Evolutionary conservation across 1,140 invertebrate species (phyloP).

Genomic region (Atta texana): DNA sequence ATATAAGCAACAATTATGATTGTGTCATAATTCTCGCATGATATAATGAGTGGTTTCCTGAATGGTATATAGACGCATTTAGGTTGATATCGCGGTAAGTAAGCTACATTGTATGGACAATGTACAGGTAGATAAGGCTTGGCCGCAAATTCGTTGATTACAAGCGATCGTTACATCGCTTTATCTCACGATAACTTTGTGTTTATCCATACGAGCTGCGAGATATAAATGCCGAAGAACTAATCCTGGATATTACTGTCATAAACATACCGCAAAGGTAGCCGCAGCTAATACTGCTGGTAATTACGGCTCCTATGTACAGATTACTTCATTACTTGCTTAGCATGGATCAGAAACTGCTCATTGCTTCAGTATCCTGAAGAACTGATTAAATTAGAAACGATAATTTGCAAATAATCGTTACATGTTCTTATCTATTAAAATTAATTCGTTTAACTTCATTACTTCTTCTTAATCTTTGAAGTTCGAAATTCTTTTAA

Average conservation of each 20-base stretch:
- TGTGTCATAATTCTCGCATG: not conserved
- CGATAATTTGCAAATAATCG: conserved; percentile 43
- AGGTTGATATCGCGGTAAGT: conserved; percentile 10
- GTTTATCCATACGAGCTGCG: conserved; percentile 13
- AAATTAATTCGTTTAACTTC: not conserved
- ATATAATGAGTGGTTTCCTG: conserved; percentile 50
- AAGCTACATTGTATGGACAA: conserved; percentile 14
- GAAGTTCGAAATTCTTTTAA: not conserved
- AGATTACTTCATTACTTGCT: conserved; percentile 55
- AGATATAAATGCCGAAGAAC: conserved; percentile 51
- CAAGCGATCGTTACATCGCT: conserved; percentile 58
- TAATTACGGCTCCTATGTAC: conserved; percentile 33
- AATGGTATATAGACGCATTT: conserved; percentile 43
- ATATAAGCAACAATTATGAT: conserved; percentile 59
- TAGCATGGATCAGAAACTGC: conserved; percentile 14
- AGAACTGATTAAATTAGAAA: conserved; percentile 39
- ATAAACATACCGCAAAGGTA: conserved; percentile 48
- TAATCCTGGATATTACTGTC: conserved; percentile 24
- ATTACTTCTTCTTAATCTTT: not conserved
- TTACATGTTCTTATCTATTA: not conserved
- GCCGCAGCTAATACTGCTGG: conserved; percentile 36
- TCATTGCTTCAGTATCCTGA: conserved; percentile 20
- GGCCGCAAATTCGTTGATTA: conserved; percentile 66
- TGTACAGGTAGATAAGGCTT: conserved; percentile 55
- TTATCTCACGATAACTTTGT: conserved; percentile 57